Base-by-base conservation (phyloP, 2,113 vertebrate species). In the Indicator indicator region DNA sequence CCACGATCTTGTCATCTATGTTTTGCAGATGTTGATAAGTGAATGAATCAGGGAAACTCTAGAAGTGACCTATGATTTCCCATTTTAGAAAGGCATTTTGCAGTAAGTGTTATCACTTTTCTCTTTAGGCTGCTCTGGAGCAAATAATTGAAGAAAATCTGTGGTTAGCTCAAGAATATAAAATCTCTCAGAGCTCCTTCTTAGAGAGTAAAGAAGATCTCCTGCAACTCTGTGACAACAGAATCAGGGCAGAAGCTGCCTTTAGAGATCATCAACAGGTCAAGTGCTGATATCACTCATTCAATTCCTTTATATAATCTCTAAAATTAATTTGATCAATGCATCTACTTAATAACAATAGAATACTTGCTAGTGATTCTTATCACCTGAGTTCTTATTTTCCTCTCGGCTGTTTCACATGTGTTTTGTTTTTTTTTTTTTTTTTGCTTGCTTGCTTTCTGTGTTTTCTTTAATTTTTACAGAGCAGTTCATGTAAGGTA, bases 161-260 rank as follows among this genome's bases (percentile, higher is more conserved):
- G 11, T 78, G 12, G 48, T 94, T 97, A 90, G 95, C 94, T 92
- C 95, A 96, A 83, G 94, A 97, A 46, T 98, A 97, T 88, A 11
- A 97, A 52, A 80, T n/a, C 32, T 48, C 82, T 58, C 96, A 97
- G 74, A 82, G 16, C 5, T 27, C 30, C 23, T 97, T 79, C 76
- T 90, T 96, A 85, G 75, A 46, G 26, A 83, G 71, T 80, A 97
- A 97, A 93, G 75, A 91, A 11, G 56, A 87, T 11, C 95, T 96
- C 76, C 87, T 90, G 80, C 71, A 84, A 68, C 16, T 50, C 30
- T 97, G 52, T 70, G 81, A 90, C 33, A 90, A 82, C 60, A 88
- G 68, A 76, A 56, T 97, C 30, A 92, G 79, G 30, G 42, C 89
- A 38, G 93, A 95, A 92, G n/a, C 54, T 54, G 68, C 75, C 11